Percentiles rank a stretch among this genome's conserved stretches.
Evolutionary conservation across 2,888 invertebrate genomes (phyloP).

Genomic region (Drosophila greeni): DNA sequence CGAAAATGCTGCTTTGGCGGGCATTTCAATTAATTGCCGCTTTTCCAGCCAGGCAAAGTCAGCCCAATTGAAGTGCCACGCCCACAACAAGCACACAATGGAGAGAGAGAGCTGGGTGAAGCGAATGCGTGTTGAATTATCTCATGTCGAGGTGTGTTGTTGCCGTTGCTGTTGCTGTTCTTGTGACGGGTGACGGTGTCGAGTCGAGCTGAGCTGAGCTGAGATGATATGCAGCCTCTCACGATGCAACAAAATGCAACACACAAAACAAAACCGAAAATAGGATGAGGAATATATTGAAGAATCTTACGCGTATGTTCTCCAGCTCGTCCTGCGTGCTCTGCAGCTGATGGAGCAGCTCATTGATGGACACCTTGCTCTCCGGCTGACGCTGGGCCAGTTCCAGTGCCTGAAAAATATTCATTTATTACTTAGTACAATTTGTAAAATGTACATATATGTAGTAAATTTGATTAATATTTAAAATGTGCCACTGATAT

Average conservation of each 20-base stretch:
- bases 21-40: constrained; percentile 67
- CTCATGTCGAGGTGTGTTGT: constrained; percentile 31
- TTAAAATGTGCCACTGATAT: not conserved
- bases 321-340: constrained; percentile 92
- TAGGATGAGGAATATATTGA: constrained; percentile 77
- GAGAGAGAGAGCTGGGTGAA: constrained; percentile 21
- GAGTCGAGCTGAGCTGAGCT: constrained; percentile 20
- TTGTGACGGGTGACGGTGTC: constrained; percentile 20
- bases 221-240: constrained; percentile 44
- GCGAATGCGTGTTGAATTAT: constrained; percentile 33
- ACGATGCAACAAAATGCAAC: constrained; percentile 78
- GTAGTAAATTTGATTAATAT: too few species aligned
- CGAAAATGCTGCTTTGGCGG: constrained; percentile 33
- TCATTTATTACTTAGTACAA: not conserved
- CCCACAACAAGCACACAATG: constrained; percentile 28
- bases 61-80: constrained; percentile 61
- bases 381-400: constrained; percentile 82
- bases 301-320: constrained; percentile 88
- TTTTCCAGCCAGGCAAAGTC: constrained; percentile 64
- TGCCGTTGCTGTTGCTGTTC: constrained; percentile 31
- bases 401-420: constrained; percentile 75
- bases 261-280: constrained; percentile 78
- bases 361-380: constrained; percentile 87
- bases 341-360: constrained; percentile 89
- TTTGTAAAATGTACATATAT: too few species aligned